Conservation (phyloP, 2,113 vertebrate genomes). For the Colistium nudipinnis region DNA sequence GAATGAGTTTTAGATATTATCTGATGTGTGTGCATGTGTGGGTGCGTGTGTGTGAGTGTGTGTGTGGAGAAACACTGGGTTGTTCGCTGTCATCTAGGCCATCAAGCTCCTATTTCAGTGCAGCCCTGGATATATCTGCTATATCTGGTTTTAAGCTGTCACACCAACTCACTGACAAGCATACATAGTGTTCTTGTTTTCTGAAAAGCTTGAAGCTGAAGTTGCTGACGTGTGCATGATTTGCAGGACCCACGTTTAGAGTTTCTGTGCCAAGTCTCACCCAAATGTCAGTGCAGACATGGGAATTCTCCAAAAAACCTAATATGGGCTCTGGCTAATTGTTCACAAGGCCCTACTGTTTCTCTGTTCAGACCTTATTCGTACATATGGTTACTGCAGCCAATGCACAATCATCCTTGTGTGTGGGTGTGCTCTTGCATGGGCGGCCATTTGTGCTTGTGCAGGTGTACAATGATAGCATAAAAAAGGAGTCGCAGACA, state of each 20-base stretch:
- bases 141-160: slow-evolving; percentile 28
- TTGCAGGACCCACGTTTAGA: slow-evolving; percentile 20
- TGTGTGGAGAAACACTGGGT: slow-evolving; percentile 12
- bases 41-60: slow-evolving; percentile 10
- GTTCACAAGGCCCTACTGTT: neutral
- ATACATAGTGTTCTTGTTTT: slow-evolving; percentile 6
- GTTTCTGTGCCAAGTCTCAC: slow-evolving; percentile 19
- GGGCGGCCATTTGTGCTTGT: slow-evolving; percentile 37
- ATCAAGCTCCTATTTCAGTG: slow-evolving; percentile 46
- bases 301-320: slow-evolving; percentile 13
- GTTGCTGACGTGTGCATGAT: slow-evolving; percentile 25
- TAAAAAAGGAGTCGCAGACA: slow-evolving; percentile 48
- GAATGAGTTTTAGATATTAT: slow-evolving; percentile 38
- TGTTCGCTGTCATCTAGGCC: slow-evolving; percentile 2
- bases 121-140: no score
- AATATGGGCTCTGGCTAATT: slow-evolving; percentile 13
- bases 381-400: slow-evolving; percentile 15
- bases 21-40: slow-evolving; percentile 6
- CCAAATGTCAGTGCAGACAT: slow-evolving; percentile 13
- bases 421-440: slow-evolving; percentile 21
- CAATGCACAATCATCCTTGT: neutral
- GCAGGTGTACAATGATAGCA: slow-evolving; percentile 51
- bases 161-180: slow-evolving; percentile 22
- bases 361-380: slow-evolving; percentile 16
- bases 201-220: slow-evolving; percentile 32